Percentiles rank a stretch among this genome's conserved stretches.
These are phyloP conservation scores for Homalodisca vitripennis DNA, from an alignment of 1,140 invertebrate species.

Conservation along the genomic window DNA sequence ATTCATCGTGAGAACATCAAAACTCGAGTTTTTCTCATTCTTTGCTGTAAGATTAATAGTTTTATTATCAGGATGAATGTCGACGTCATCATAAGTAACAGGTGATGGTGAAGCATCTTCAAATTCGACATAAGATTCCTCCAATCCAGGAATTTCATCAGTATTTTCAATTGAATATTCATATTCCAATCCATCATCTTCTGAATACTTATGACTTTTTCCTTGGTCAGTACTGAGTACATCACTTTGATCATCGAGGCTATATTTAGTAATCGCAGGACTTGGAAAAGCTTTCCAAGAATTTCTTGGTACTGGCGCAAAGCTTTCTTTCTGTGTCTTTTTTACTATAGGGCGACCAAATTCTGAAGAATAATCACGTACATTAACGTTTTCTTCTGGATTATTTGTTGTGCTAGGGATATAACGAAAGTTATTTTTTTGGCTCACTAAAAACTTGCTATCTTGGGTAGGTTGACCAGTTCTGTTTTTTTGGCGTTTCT, in stretches of 20 bases:
- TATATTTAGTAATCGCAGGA: neutral
- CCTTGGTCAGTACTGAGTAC: neutral
- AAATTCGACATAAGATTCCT: neutral
- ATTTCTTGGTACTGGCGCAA: neutral
- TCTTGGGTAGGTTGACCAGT: neutral
- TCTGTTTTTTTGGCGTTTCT: constrained; percentile 31
- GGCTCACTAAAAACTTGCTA: neutral
- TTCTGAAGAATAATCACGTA: neutral
- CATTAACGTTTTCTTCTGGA: constrained; percentile 8
- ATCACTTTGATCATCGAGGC: neutral
- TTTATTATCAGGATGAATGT: neutral
- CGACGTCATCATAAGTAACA: neutral
- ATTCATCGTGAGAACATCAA: constrained; percentile 38
- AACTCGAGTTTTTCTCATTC: constrained; percentile 28
- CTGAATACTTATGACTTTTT: neutral
- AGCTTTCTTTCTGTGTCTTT: constrained; percentile 5
- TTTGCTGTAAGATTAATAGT: constrained; percentile 1
- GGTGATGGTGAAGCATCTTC: neutral
- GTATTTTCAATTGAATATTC: neutral
- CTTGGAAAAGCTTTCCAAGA: neutral
- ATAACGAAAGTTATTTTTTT: neutral
- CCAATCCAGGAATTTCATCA: neutral
- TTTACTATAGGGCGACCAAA: constrained; percentile 23
- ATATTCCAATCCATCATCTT: constrained; percentile 6
- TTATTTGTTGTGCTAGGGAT: neutral